phyloP scores from a whole-genome alignment of 2,797 vertebrate genomes.

The Labroides dimidiatus region DNA sequence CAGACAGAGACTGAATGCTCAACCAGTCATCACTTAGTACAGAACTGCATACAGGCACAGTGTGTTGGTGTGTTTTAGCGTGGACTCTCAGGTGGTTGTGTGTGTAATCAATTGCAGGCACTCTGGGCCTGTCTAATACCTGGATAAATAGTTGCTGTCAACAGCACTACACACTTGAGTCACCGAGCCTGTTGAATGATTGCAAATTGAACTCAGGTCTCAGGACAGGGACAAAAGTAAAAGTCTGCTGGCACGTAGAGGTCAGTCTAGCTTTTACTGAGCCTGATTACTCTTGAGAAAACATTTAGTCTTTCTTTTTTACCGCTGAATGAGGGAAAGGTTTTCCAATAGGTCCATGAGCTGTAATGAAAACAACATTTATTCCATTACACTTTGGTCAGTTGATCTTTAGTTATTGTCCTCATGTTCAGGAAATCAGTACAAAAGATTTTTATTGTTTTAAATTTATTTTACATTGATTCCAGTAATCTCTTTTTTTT shows the following conservation, averaged over 20 bases:
- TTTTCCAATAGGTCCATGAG: no score
- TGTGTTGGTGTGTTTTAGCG: conserved; percentile 6
- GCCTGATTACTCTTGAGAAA: neutral
- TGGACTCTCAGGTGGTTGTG: neutral
- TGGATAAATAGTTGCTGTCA: conserved; percentile 42
- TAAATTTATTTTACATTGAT: no score
- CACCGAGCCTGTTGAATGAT: neutral
- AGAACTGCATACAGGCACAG: neutral
- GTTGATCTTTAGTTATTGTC: no score
- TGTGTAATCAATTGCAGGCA: conserved; percentile 41
- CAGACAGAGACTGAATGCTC: conserved; percentile 31
- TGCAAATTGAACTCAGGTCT: conserved; percentile 23
- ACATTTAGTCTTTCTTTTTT: neutral
- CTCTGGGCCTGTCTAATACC: conserved; percentile 20
- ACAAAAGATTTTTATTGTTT: no score
- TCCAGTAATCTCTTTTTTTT: no score
- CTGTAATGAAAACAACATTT: no score
- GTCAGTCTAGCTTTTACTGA: conserved; percentile 1
- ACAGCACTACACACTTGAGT: conserved; percentile 22
- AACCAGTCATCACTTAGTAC: conserved; percentile 28
- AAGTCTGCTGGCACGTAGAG: neutral
- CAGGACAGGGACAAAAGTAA: neutral
- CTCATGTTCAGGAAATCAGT: no score
- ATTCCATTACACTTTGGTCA: no score
- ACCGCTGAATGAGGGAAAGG: no score